These are phyloP conservation scores for Patella depressa DNA, from an alignment of 2,888 invertebrate genomes.

Conservation along the genomic window DNA sequence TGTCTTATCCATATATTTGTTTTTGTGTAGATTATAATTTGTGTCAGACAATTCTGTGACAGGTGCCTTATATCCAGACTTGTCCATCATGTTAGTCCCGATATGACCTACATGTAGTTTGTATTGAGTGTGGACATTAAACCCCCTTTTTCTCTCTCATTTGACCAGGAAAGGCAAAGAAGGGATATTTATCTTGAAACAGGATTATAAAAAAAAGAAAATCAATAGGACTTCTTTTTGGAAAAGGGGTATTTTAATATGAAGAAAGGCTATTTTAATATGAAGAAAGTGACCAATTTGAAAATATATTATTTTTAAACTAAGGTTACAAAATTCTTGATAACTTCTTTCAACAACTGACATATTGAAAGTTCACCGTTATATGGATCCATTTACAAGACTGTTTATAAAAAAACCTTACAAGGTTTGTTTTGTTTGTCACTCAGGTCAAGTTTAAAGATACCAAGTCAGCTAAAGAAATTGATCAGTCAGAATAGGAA, in stretches of 20 bases:
- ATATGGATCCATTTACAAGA: not conserved
- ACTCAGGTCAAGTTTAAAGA: constrained; percentile 37
- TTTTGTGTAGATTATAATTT: too few species aligned
- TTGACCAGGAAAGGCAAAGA: not conserved
- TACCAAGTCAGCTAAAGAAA: constrained; percentile 44
- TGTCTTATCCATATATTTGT: too few species aligned
- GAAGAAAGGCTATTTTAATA: too few species aligned
- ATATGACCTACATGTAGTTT: not conserved
- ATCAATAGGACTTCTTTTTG: too few species aligned
- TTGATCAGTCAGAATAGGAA: constrained; percentile 38
- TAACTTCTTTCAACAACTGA: not conserved
- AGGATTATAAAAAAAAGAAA: not conserved
- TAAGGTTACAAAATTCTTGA: not conserved
- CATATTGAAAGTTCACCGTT: too few species aligned
- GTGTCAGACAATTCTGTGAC: too few species aligned
- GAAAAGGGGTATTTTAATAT: too few species aligned
- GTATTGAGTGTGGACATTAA: not conserved
- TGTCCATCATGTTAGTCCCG: not conserved
- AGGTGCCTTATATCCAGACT: not conserved
- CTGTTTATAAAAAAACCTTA: not conserved
- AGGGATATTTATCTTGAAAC: constrained; percentile 6
- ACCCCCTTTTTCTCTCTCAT: not conserved
- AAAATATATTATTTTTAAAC: not conserved
- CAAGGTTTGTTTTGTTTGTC: constrained; percentile 14
- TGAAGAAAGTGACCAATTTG: too few species aligned